Conservation (phyloP, 2,113 vertebrate genomes). For the Coryphaenoides rupestris region DNA sequence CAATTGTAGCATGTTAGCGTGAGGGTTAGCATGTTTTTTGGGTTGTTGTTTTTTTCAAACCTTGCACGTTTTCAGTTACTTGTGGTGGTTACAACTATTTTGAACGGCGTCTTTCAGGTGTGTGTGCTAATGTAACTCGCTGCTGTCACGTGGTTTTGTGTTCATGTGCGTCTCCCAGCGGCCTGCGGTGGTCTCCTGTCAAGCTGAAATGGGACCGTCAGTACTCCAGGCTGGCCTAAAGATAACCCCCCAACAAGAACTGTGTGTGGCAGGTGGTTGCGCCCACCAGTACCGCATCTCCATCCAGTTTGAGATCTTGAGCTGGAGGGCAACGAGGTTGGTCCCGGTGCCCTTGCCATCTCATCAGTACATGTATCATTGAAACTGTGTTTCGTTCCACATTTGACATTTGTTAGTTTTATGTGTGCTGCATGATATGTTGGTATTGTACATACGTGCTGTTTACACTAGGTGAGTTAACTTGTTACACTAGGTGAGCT, state of each 20-base stretch:
- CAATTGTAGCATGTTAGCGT: too few species aligned
- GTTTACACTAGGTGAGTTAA: too few species aligned
- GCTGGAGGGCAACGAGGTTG: conserved; percentile 96
- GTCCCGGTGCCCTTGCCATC: too few species aligned
- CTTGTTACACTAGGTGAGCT: too few species aligned
- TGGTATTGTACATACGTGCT: too few species aligned
- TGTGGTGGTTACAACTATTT: too few species aligned
- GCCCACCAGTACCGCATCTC: conserved; percentile 96
- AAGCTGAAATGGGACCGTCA: conserved; percentile 93
- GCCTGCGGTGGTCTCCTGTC: conserved; percentile 94
- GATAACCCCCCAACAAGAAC: conserved; percentile 99
- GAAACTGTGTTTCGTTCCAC: neutral
- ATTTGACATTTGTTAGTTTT: neutral
- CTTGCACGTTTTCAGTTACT: too few species aligned
- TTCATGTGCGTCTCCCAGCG: conserved; percentile 66
- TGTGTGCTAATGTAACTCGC: neutral
- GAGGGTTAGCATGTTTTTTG: too few species aligned
- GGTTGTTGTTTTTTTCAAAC: too few species aligned
- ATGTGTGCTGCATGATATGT: neutral
- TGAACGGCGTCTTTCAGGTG: neutral
- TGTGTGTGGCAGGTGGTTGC: conserved; percentile 98
- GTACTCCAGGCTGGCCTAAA: conserved; percentile 95
- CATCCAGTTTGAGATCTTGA: conserved; percentile 97
- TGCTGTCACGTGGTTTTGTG: conserved; percentile 11
- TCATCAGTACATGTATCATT: neutral